Conservation (phyloP, 2,797 vertebrate genomes). For the Fratercula arctica region DNA sequence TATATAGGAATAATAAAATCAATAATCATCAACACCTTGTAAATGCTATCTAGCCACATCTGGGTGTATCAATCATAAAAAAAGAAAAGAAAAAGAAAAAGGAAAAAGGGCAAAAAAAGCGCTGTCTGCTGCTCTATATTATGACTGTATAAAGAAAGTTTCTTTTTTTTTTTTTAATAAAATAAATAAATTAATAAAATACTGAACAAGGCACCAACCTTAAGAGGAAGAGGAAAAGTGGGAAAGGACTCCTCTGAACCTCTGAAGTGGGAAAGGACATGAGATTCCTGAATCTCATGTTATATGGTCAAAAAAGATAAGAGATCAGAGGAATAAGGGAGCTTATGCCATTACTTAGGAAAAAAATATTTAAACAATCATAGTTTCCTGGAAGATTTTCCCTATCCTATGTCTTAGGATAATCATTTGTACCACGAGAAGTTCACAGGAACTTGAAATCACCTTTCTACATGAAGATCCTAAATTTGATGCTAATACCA, state of each 20-base stretch:
- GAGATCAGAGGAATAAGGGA: neutral
- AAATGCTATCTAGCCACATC: neutral
- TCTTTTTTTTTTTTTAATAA: neutral
- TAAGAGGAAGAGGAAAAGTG: neutral
- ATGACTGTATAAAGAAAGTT: no score
- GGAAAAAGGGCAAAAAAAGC: accelerated
- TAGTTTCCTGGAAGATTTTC: neutral
- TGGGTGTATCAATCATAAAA: neutral
- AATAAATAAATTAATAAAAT: neutral
- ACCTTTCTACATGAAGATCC: neutral
- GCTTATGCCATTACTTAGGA: neutral
- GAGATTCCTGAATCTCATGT: neutral
- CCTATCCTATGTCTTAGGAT: neutral
- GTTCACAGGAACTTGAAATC: neutral
- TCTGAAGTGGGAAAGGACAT: no score
- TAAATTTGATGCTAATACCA: neutral
- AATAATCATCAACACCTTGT: neutral
- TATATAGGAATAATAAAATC: neutral
- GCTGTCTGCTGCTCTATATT: neutral
- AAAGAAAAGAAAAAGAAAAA: neutral
- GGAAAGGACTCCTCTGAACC: neutral
- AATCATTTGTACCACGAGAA: neutral
- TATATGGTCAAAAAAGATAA: neutral
- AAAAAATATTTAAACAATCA: neutral
- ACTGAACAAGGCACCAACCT: neutral